These are phyloP conservation scores for Tetraodon nigroviridis DNA, from an alignment of 2,113 vertebrate genomes.

Conservation along the genomic window DNA sequence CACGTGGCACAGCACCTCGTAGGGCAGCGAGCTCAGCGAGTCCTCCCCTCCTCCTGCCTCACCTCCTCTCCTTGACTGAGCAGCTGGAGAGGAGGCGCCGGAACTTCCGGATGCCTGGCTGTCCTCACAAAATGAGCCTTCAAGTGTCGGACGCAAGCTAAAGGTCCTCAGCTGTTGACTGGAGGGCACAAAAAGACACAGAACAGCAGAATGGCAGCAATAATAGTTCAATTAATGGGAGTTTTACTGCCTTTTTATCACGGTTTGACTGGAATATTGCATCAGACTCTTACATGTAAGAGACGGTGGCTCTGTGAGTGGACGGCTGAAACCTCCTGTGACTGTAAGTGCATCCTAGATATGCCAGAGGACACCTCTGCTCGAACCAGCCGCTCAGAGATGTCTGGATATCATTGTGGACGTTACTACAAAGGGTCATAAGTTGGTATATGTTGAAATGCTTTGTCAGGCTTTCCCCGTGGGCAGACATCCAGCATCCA, in stretches of 20 bases:
- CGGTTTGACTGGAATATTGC: too few species aligned
- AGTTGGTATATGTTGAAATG: not conserved
- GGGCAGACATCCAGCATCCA: too few species aligned
- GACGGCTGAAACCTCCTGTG: slow-evolving; percentile 84
- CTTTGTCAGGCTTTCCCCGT: too few species aligned
- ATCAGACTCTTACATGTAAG: slow-evolving; percentile 69
- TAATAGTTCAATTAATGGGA: too few species aligned
- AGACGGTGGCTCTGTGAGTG: slow-evolving; percentile 78
- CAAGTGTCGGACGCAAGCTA: slow-evolving; percentile 81
- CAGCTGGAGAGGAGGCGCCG: slow-evolving; percentile 5
- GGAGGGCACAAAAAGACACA: not conserved
- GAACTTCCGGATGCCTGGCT: slow-evolving; percentile 22
- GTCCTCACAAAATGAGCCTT: slow-evolving; percentile 46
- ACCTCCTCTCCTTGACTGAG: slow-evolving; percentile 12
- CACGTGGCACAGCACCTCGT: slow-evolving; percentile 86
- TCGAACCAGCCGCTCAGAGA: slow-evolving; percentile 90
- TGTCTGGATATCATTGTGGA: slow-evolving; percentile 89
- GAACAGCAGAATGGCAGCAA: not conserved
- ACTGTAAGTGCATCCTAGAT: slow-evolving; percentile 89
- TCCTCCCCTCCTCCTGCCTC: slow-evolving; percentile 60
- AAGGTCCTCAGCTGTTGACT: slow-evolving; percentile 82
- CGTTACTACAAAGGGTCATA: slow-evolving; percentile 68
- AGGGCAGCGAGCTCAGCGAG: slow-evolving; percentile 80
- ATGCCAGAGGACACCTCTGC: slow-evolving; percentile 89
- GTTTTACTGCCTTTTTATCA: too few species aligned